Evolutionary conservation across 1,140 invertebrate species (phyloP), one percentile per base, ranked within the genome.

Genomic region (Lepidurus arcticus): DNA sequence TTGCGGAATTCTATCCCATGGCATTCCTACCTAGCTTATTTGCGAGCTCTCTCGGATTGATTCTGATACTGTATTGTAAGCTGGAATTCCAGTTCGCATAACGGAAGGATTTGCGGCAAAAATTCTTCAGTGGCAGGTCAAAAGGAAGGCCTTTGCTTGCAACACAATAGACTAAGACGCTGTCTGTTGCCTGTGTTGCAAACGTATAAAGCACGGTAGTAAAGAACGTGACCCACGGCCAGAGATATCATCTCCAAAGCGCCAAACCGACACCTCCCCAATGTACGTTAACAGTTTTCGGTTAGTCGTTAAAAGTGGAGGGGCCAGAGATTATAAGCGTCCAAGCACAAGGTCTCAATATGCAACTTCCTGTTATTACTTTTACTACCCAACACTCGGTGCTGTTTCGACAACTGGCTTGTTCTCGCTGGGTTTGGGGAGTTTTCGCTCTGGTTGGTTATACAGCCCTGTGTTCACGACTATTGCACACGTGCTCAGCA

Each of bases 321-420:
- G 53, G 16, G 21, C 16, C 21, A 21, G 16, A 65, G 53, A 65
- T 13, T 65, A n/a, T 9, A 21, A 65, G 16, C 53, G 21, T 13
- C 53, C 53, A 65, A 65, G 53, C 53, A 7, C 53, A 65, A 65
- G 21, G 53, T 65, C 53, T 65, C 9, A 65, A 65, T 65, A 16
- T 65, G 53, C 53, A 65, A 65, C 53, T 65, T 65, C 53, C 53
- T 65, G 53, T 65, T 65, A 21, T 65, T 65, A 65, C 53, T 16
- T 21, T 21, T n/a, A n/a, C 16, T n/a, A 21, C 16, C 13, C n/a
- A 13, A n/a, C 53, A 65, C 21, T 13, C 7, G 53, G 16, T 9
- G 16, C 5, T 9, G 53, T 9, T 21, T 21, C 53, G 21, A 65
- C 53, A 65, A 65, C 13, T 9, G 16, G 16, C 9, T 65, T 6